Base-by-base conservation (phyloP, 2,888 invertebrate genomes). In the Chesias legatella region DNA sequence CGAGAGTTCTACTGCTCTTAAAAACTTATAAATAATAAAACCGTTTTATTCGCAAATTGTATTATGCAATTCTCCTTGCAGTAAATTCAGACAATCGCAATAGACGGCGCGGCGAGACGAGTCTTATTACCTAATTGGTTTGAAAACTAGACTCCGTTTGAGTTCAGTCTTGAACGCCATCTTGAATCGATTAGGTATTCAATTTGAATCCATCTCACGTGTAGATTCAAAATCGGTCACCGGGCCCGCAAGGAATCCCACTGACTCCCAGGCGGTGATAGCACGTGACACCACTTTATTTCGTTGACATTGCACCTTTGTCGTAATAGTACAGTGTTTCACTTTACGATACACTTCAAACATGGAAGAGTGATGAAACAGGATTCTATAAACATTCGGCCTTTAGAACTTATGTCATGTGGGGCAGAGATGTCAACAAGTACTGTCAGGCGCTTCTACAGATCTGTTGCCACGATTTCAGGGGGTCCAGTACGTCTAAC, bases 101-200 rank as follows among this genome's bases (percentile, higher is more conserved):
- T 32, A 38, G 32, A 32, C 28, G 11, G 10, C 34, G 24, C 24
- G 27, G 30, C 27, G 21, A 22, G 13, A 32, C 25, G 34, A 17
- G 13, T 33, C 33, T 43, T 47, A 38, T 42, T 49, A 45, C 32
- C 33, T 51, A 49, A 54, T 54, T 54, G 45, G 51, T 42, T 51
- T 33, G 26, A 37, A 44, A 44, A 36, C 40, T 31, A 29, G 34
- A 48, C 21, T 45, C 27, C 37, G 25, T 23, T 48, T 24, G 29
- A 32, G 40, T 31, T 38, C 43, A 51, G 43, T 49, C 42, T 41
- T 9, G 51, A 47, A 32, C 49, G 53, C 59, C 60, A 61, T 72
- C 60, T 59, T 54, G 63, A 74, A 80, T 80, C 77, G 78, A 81
- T 80, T 75, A n/a, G n/a, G n/a, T n/a, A 75, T 75, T 67, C 72